phyloP scores from a whole-genome alignment of 2,113 vertebrate species.

The Lophius piscatorius region DNA sequence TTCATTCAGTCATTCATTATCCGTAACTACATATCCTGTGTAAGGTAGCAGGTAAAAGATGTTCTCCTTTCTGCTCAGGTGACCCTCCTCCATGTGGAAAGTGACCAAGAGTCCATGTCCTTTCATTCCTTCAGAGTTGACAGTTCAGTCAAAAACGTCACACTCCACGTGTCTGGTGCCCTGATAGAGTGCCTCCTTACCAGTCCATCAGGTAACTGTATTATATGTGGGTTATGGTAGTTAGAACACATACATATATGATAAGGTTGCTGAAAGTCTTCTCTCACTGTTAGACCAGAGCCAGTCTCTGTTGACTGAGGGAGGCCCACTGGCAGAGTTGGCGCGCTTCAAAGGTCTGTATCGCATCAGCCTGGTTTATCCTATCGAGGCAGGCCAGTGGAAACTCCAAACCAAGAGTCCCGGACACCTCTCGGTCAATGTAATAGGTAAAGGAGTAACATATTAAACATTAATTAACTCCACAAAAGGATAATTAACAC shows the following conservation, averaged over 20 bases:
- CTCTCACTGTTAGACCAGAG: conserved; percentile 53
- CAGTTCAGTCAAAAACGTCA: conserved; percentile 73
- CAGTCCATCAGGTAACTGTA: conserved; percentile 79
- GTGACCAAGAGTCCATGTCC: conserved; percentile 44
- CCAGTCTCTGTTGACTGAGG: conserved; percentile 68
- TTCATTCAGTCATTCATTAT: no score
- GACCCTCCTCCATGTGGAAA: conserved; percentile 80
- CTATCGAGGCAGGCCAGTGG: conserved; percentile 80
- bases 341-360: conserved; percentile 78
- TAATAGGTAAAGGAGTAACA: conserved; percentile 78
- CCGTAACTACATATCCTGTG: no score
- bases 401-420: conserved; percentile 68
- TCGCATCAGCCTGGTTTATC: conserved; percentile 75
- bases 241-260: no score
- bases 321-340: conserved; percentile 64
- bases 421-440: conserved; percentile 74
- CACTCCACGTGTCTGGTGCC: conserved; percentile 78
- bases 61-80: conserved; percentile 71
- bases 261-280: neutral
- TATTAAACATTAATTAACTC: neutral
- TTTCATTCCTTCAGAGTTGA: conserved; percentile 81
- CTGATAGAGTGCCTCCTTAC: conserved; percentile 74
- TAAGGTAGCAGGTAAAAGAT: neutral
- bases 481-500: no score
- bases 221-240: no score